These are phyloP conservation scores for Tenthredo mesomela DNA, from an alignment of 2,888 invertebrate species.

Conservation along the genomic window DNA sequence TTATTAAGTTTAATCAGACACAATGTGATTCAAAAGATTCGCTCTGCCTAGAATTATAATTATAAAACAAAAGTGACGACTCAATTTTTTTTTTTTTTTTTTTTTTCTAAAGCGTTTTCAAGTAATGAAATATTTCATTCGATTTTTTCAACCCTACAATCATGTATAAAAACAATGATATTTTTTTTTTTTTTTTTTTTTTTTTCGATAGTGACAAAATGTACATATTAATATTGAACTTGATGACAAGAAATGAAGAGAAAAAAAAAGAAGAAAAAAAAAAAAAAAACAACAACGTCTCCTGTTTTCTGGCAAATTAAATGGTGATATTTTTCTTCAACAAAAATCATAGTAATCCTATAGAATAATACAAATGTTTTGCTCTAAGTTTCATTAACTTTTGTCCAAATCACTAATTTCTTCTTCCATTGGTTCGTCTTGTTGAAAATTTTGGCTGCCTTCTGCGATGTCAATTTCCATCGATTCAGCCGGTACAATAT, in stretches of 20 bases:
- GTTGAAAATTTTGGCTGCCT: slow-evolving; percentile 64
- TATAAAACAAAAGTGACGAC: neutral
- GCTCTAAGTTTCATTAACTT: slow-evolving; percentile 68
- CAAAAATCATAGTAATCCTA: slow-evolving; percentile 48
- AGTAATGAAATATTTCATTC: neutral
- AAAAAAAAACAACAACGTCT: slow-evolving; percentile 11
- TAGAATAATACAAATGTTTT: slow-evolving; percentile 50
- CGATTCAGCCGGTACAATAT: slow-evolving; percentile 63
- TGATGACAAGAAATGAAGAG: neutral
- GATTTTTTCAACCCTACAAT: neutral
- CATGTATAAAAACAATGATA: neutral
- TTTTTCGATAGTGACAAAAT: neutral
- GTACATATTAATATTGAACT: neutral
- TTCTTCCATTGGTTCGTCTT: slow-evolving; percentile 75
- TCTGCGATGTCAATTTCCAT: slow-evolving; percentile 75
- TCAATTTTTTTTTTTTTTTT: neutral
- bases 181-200: neutral
- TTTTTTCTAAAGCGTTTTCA: neutral
- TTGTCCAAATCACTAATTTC: slow-evolving; percentile 70
- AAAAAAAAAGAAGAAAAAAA: neutral
- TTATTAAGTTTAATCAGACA: slow-evolving; percentile 31
- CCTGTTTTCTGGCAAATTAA: slow-evolving; percentile 15
- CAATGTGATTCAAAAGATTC: slow-evolving; percentile 34
- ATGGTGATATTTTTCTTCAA: slow-evolving; percentile 40
- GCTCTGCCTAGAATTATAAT: slow-evolving; percentile 1